These are phyloP conservation scores for Saimiri boliviensis DNA, from an alignment of 2,113 vertebrate genomes.

Conservation along the genomic window DNA sequence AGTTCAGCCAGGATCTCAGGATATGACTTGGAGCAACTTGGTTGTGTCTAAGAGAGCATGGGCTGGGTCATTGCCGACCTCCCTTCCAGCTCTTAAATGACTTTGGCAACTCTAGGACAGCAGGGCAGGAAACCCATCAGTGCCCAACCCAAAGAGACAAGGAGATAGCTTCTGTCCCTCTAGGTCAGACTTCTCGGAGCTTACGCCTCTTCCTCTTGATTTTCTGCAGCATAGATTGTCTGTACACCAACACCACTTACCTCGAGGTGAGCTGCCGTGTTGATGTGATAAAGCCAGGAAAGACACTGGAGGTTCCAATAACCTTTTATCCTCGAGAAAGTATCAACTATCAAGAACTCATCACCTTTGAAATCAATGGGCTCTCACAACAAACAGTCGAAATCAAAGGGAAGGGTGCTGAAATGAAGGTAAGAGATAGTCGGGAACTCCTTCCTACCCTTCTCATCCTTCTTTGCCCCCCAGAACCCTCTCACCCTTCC, in stretches of 20 bases:
- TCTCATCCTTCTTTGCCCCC: background rate
- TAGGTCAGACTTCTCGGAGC: background rate
- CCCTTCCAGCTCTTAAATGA: background rate
- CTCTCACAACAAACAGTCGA: conserved; percentile 84
- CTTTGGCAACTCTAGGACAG: background rate
- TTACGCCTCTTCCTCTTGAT: background rate
- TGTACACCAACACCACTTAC: conserved; percentile 83
- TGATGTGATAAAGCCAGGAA: conserved; percentile 83
- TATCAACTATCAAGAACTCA: conserved; percentile 83
- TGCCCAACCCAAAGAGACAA: background rate
- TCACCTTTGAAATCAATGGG: conserved; percentile 90
- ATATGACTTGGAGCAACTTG: background rate
- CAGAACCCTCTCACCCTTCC: background rate
- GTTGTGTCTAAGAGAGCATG: background rate
- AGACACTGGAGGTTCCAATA: conserved; percentile 84
- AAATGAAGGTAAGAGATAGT: conserved; percentile 89
- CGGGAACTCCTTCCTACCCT: background rate
- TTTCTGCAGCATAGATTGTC: conserved; percentile 86
- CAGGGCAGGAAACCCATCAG: background rate
- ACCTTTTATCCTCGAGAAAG: conserved; percentile 88
- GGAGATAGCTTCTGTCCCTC: background rate
- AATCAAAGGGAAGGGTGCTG: conserved; percentile 88
- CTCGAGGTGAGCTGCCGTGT: conserved; percentile 85
- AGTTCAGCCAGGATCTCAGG: background rate
- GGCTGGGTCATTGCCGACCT: background rate